Evolutionary conservation across 2,797 vertebrate genomes (phyloP), one percentile per base, ranked within the genome.

Genomic region (Pseudochromis fuscus): DNA sequence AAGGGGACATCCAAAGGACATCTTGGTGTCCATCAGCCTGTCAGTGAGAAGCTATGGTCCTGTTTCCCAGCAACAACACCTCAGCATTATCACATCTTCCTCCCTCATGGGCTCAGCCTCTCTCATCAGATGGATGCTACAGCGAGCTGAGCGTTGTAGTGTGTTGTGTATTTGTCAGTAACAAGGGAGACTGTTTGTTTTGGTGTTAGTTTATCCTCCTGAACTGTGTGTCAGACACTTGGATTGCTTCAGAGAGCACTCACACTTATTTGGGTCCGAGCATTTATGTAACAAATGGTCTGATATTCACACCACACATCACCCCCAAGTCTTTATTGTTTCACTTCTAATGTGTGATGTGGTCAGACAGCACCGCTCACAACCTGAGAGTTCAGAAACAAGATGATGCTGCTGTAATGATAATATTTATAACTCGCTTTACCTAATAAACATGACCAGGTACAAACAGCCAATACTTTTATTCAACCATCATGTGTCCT

Each of bases 401-500:
- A 7, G 4, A 1, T 5, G n/a, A 13, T 19, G 30, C 11, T 61
- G 7, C 24, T 61, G 1, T 5, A 18, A 37, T 18, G 12, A 21
- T 35, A 28, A 65, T 5, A 51, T 23, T 23, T 49, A 24, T 46
- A 31, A 44, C 15, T 50, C 50, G 3, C 7, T 56, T 30, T 38
- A 66, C 33, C 7, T 42, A 8, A 48, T 18, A 25, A 46, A 51
- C 4, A 1, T 49, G 40, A 58, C 21, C 24, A 13, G 3, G 33
- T 51, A n/a, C 4, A 24, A 46, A 37, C 19, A 60, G 62, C 55
- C 85, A 71, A 73, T 68, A n/a, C 63, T 70, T 80, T 56, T 53
- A 56, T 62, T 70, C 7, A 71, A 50, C 71, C 21, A 18, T 62
- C 10, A 33, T 16, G 21, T 63, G 12, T 27, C 46, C 2, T 2